Conservation (phyloP, 2,113 vertebrate genomes). For the Ammospiza nelsoni region DNA sequence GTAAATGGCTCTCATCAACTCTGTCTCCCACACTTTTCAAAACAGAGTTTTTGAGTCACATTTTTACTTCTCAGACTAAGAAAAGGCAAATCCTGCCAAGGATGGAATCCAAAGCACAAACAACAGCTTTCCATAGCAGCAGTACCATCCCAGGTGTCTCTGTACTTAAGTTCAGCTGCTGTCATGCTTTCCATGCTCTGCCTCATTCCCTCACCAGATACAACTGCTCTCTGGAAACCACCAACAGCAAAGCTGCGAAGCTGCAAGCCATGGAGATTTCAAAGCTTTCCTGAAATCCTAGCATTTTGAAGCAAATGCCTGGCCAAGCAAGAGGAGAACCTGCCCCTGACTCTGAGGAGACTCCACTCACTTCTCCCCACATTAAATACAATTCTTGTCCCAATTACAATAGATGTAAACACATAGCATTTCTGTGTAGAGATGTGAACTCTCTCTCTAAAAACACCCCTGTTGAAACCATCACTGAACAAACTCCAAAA, state of each 20-base stretch:
- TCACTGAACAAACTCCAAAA: background rate
- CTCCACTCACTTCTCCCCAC: background rate
- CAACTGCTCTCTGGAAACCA: background rate
- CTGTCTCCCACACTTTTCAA: background rate
- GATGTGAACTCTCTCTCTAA: background rate
- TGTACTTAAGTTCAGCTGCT: rapidly evolving
- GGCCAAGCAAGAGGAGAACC: background rate
- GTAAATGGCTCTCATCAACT: background rate
- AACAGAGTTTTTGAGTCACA: background rate
- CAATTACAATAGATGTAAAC: background rate
- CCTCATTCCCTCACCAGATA: background rate
- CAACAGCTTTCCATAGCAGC: background rate
- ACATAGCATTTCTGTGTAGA: rapidly evolving
- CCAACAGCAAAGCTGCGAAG: background rate
- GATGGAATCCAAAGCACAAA: background rate
- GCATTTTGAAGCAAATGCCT: background rate
- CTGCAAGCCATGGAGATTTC: background rate
- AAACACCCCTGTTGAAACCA: background rate
- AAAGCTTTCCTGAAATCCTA: background rate
- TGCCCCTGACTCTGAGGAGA: background rate
- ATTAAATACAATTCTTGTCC: background rate
- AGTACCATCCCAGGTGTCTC: background rate
- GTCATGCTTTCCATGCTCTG: background rate
- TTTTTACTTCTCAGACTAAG: background rate
- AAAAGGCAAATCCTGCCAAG: background rate